These are phyloP conservation scores for Xestoiulus laeticollis DNA, from an alignment of 2,888 invertebrate species.

Conservation along the genomic window DNA sequence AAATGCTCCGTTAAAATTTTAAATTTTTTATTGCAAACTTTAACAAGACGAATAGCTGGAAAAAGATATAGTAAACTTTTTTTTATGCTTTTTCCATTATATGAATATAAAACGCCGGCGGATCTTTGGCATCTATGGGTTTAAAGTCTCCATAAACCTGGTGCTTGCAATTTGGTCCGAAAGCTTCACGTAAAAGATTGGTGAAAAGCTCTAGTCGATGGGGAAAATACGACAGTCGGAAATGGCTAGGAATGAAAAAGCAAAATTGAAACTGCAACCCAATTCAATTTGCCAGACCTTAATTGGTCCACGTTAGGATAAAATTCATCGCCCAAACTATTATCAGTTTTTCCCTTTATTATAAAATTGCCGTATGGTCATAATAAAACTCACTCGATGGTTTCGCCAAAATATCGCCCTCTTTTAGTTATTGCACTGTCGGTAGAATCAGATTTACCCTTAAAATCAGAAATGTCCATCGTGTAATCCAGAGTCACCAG, in stretches of 20 bases:
- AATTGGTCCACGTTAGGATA: no score
- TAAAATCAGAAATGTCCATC: slow-evolving; percentile 70
- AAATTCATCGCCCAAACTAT: no score
- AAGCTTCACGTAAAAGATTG: slow-evolving; percentile 75
- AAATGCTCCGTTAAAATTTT: background rate
- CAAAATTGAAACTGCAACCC: no score
- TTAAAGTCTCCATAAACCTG: slow-evolving; percentile 85
- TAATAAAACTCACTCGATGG: slow-evolving; percentile 57
- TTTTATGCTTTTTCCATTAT: slow-evolving; percentile 73
- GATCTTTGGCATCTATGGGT: slow-evolving; percentile 71
- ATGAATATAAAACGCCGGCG: slow-evolving; percentile 88
- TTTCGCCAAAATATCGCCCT: slow-evolving; percentile 57
- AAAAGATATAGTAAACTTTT: background rate
- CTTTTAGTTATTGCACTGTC: slow-evolving; percentile 58
- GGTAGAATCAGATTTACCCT: slow-evolving; percentile 56
- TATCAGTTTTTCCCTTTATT: no score
- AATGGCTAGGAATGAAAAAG: slow-evolving; percentile 71
- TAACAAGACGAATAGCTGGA: background rate
- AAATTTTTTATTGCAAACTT: background rate
- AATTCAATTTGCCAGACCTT: no score
- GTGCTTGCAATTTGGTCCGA: slow-evolving; percentile 73
- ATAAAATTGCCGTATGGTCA: background rate
- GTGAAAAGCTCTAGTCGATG: slow-evolving; percentile 79
- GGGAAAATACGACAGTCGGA: slow-evolving; percentile 88
- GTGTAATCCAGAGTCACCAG: slow-evolving; percentile 84